Evolutionary conservation across 2,113 vertebrate species (phyloP).

Genomic region (Oryzias melastigma): DNA sequence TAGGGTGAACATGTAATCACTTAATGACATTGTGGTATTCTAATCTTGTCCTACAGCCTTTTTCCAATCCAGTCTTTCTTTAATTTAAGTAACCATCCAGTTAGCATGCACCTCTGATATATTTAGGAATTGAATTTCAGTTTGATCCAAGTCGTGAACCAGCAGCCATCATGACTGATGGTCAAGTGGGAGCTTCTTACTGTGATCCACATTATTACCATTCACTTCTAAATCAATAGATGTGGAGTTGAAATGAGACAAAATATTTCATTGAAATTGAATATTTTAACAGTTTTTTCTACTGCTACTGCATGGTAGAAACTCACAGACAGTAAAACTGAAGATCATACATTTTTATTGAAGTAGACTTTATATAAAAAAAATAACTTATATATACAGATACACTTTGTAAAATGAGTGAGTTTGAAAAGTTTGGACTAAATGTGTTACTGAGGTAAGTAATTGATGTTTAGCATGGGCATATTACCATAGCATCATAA

Average conservation of each 20-base stretch:
- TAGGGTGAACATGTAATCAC: slow-evolving; percentile 10
- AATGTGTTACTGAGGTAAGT: slow-evolving; percentile 69
- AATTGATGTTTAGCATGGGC: slow-evolving; percentile 58
- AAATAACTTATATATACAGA: slow-evolving; percentile 86
- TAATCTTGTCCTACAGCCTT: slow-evolving; percentile 36
- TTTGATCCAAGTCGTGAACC: too few relatives aligned
- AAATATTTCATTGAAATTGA: too few relatives aligned
- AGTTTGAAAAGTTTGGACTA: slow-evolving; percentile 49
- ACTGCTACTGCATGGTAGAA: background rate
- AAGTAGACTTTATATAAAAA: slow-evolving; percentile 77
- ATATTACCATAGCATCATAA: slow-evolving; percentile 29
- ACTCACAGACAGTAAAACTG: slow-evolving; percentile 1
- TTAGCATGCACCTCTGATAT: slow-evolving; percentile 44
- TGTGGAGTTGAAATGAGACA: too few relatives aligned
- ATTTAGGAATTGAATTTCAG: slow-evolving; percentile 8
- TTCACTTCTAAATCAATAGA: too few relatives aligned
- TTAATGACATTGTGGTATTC: slow-evolving; percentile 13
- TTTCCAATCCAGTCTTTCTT: slow-evolving; percentile 39
- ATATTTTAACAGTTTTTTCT: too few relatives aligned
- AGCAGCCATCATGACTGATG: too few relatives aligned
- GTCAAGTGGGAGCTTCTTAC: too few relatives aligned
- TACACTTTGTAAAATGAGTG: slow-evolving; percentile 54
- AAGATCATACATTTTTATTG: slow-evolving; percentile 69
- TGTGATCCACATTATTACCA: too few relatives aligned
- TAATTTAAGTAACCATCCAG: slow-evolving; percentile 19